phyloP scores from a whole-genome alignment of 2,113 vertebrate genomes.

The Otus sunia region DNA sequence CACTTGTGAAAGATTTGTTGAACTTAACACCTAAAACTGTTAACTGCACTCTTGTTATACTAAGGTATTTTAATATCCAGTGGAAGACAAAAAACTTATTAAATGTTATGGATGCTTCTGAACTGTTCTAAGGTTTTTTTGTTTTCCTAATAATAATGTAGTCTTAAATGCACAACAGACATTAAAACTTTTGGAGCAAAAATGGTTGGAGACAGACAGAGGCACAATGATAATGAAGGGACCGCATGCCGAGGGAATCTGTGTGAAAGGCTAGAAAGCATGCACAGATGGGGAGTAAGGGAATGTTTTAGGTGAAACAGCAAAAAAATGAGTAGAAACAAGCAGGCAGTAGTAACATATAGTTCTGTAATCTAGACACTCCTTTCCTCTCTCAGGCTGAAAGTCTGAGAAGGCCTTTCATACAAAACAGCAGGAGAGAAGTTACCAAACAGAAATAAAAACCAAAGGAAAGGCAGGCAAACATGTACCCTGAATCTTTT shows the following conservation, averaged over 20 bases:
- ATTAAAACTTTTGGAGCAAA: not conserved
- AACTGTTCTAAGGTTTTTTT: not conserved
- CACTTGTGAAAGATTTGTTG: too few relatives aligned
- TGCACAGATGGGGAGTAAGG: not conserved
- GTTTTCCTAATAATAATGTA: not conserved
- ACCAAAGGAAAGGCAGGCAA: not conserved
- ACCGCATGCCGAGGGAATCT: not conserved
- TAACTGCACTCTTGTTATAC: too few relatives aligned
- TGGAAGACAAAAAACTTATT: not conserved
- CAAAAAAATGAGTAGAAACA: not conserved
- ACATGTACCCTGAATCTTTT: not conserved
- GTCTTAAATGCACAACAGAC: not conserved
- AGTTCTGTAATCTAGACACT: not conserved
- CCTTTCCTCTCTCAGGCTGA: not conserved
- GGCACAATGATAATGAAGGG: not conserved
- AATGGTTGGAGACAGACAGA: not conserved
- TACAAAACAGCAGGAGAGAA: not conserved
- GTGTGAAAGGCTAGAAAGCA: not conserved
- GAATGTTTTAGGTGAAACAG: not conserved
- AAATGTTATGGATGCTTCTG: not conserved
- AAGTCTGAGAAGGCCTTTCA: not conserved
- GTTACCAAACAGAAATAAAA: not conserved
- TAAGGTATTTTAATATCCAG: too few relatives aligned
- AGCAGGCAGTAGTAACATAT: not conserved
- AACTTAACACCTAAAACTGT: too few relatives aligned